A percentile compares a stretch with the other conserved stretches of the same genome.
Evolutionary conservation across 2,888 invertebrate genomes (phyloP).

Genomic region (Rhyacophila evoluta): DNA sequence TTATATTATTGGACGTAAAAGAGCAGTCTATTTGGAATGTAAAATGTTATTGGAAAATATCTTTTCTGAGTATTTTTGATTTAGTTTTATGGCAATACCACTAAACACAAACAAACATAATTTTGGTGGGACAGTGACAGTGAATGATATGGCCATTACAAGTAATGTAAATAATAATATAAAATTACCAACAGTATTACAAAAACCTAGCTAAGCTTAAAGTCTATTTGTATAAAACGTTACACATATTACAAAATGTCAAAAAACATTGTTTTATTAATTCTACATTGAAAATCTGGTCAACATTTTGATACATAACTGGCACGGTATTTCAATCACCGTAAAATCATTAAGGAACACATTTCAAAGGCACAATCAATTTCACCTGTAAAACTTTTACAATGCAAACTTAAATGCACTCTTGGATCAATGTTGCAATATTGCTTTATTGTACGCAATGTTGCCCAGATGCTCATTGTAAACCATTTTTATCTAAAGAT

Average conservation of each 20-base stretch:
- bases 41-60: neutral
- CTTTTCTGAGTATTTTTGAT: neutral
- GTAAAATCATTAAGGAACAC: neutral
- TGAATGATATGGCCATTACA: neutral
- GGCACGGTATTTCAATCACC: neutral
- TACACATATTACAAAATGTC: neutral
- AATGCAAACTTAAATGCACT: no score
- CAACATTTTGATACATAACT: neutral
- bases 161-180: conserved; percentile 6
- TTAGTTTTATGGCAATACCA: neutral
- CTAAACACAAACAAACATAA: neutral
- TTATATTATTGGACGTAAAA: conserved; percentile 1
- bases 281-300: neutral
- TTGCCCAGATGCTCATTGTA: neutral
- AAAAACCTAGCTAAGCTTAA: conserved; percentile 7
- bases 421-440: no score
- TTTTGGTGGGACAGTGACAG: neutral
- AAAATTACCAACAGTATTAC: conserved; percentile 15
- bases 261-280: neutral
- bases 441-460: neutral
- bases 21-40: neutral
- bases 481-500: neutral
- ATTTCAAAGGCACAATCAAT: neutral
- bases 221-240: neutral
- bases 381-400: no score